phyloP scores from a whole-genome alignment of 1,140 invertebrate genomes.

The Lethrus apterus region DNA sequence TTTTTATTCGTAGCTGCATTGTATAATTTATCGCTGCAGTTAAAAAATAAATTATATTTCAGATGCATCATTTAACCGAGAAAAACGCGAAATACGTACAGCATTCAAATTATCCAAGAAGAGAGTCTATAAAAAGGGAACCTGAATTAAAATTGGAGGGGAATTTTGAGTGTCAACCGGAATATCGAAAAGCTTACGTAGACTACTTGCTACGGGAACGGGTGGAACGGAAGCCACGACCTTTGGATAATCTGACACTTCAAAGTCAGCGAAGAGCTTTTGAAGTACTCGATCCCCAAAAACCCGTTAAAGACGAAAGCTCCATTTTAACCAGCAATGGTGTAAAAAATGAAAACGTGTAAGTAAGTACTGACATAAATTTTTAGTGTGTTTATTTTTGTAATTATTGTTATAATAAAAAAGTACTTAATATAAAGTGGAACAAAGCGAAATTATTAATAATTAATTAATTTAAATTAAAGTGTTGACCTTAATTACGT shows the following conservation, averaged over 20 bases:
- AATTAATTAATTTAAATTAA: no score
- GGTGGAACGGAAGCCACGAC: conserved; percentile 25
- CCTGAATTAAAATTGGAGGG: conserved; percentile 33
- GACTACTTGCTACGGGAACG: conserved; percentile 39
- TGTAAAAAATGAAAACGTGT: conserved; percentile 10
- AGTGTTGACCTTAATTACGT: no score
- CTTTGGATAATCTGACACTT: conserved; percentile 23
- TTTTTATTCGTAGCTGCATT: no score
- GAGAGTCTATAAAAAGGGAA: conserved; percentile 20
- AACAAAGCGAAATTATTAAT: no score
- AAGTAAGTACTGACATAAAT: conserved; percentile 2
- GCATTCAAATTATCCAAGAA: conserved; percentile 17
- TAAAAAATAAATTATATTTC: conserved; percentile 14
- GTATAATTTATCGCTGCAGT: no score
- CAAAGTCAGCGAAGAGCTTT: conserved; percentile 16
- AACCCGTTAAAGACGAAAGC: not conserved
- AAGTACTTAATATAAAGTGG: no score
- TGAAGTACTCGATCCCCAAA: conserved; percentile 4
- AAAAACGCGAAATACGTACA: conserved; percentile 24
- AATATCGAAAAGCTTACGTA: conserved; percentile 44
- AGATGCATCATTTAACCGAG: conserved; percentile 28
- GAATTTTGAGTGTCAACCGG: conserved; percentile 43
- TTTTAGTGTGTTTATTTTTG: no score
- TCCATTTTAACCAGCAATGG: not conserved
- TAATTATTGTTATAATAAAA: no score